Percentiles rank a stretch among this genome's conserved stretches.
Conservation (phyloP, 2,888 invertebrate genomes). For the Chironomus riparius region DNA sequence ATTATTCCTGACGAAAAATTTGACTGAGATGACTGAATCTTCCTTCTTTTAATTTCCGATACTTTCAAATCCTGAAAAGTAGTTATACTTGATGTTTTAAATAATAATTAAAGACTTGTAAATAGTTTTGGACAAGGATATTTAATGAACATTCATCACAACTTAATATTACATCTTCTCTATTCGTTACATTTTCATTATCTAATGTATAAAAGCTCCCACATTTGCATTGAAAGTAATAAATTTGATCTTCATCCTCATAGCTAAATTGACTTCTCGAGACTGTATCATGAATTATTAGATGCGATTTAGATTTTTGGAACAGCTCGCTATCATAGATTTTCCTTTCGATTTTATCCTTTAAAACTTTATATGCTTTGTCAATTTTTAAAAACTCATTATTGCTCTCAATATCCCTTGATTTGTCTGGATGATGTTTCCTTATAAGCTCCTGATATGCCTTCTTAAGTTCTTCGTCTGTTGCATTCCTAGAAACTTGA, state of each 20-base stretch:
- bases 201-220: slow-evolving; percentile 52
- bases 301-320: slow-evolving; percentile 49
- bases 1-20: background rate
- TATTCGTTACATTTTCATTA: slow-evolving; percentile 35
- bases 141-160: slow-evolving; percentile 69
- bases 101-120: background rate
- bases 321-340: slow-evolving; percentile 55
- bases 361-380: slow-evolving; percentile 58
- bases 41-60: too few relatives aligned
- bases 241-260: slow-evolving; percentile 37
- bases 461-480: slow-evolving; percentile 36
- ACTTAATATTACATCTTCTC: slow-evolving; percentile 33
- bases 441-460: slow-evolving; percentile 41
- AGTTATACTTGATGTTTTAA: too few relatives aligned
- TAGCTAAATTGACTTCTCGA: slow-evolving; percentile 44
- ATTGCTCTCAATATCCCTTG: background rate
- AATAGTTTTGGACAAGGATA: slow-evolving; percentile 38
- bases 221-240: slow-evolving; percentile 58
- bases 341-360: slow-evolving; percentile 50
- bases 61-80: too few relatives aligned
- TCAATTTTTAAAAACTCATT: background rate
- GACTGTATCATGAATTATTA: slow-evolving; percentile 53
- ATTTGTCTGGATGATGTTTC: slow-evolving; percentile 42
- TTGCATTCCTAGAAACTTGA: slow-evolving; percentile 34
- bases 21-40: background rate